phyloP scores from a whole-genome alignment of 2,888 invertebrate species.

The Xestia sexstrigata region DNA sequence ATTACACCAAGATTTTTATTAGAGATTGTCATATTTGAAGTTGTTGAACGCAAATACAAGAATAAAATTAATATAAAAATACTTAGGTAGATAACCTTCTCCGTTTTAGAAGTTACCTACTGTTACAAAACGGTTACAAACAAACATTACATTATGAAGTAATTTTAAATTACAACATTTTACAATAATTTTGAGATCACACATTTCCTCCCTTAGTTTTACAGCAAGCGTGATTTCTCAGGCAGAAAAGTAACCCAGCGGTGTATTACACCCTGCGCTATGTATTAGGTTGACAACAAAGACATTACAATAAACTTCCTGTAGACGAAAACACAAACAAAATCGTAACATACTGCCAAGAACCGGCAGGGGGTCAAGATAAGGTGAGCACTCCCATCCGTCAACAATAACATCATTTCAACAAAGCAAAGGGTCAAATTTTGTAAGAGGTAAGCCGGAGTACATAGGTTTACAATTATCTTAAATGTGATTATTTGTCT shows the following conservation, averaged over 20 bases:
- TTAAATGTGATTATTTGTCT: too few relatives aligned
- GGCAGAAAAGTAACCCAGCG: not conserved
- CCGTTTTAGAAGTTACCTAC: not conserved
- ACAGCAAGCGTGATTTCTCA: too few relatives aligned
- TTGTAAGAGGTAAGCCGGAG: too few relatives aligned
- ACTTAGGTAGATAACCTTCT: not conserved
- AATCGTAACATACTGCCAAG: too few relatives aligned
- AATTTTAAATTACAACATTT: conserved; percentile 18
- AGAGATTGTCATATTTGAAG: conserved; percentile 30
- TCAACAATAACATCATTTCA: too few relatives aligned
- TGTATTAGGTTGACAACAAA: not conserved
- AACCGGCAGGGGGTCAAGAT: too few relatives aligned
- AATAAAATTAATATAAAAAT: not conserved
- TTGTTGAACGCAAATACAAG: conserved; percentile 6
- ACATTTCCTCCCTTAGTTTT: not conserved
- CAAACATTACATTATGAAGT: not conserved
- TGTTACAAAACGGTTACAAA: too few relatives aligned
- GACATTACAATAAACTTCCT: not conserved
- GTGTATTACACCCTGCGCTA: not conserved
- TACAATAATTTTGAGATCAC: conserved; percentile 21
- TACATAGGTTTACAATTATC: too few relatives aligned
- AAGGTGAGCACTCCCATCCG: too few relatives aligned
- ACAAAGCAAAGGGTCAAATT: too few relatives aligned
- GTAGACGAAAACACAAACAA: too few relatives aligned
- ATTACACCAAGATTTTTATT: conserved; percentile 32